These are phyloP conservation scores for Lacanobia wlatinum DNA, from an alignment of 2,888 invertebrate species.

Conservation along the genomic window DNA sequence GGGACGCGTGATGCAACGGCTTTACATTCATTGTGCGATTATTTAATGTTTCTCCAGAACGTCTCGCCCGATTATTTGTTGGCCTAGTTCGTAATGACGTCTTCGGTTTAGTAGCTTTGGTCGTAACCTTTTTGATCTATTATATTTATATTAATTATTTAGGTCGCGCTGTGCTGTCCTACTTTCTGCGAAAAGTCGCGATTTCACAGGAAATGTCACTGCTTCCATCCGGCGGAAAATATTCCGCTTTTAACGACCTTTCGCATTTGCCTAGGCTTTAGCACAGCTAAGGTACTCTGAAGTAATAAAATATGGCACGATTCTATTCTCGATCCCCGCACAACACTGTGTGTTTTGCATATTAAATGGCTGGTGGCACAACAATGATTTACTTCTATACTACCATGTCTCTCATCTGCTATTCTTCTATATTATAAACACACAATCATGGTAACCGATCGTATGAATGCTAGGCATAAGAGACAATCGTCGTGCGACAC, in stretches of 20 bases:
- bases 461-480: conserved; percentile 14
- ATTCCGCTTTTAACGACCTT: conserved; percentile 32
- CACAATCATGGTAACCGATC: conserved; percentile 23
- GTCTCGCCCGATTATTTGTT: conserved; percentile 70
- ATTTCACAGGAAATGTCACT: conserved; percentile 59
- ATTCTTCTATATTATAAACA: conserved; percentile 22
- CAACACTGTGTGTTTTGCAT: conserved; percentile 24
- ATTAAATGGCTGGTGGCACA: conserved; percentile 14
- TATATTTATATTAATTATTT: conserved; percentile 68
- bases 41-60: conserved; percentile 74
- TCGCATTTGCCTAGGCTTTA: conserved; percentile 19
- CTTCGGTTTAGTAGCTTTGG: conserved; percentile 57
- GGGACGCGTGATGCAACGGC: conserved; percentile 76
- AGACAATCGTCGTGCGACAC: conserved; percentile 23
- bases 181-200: conserved; percentile 56
- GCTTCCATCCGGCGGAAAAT: conserved; percentile 32
- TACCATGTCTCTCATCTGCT: not conserved
- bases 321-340: conserved; percentile 12
- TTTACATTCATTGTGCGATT: conserved; percentile 76
- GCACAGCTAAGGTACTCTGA: not conserved
- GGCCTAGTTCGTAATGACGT: conserved; percentile 70
- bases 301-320: conserved; percentile 10
- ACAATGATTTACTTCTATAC: conserved; percentile 18
- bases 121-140: conserved; percentile 69
- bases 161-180: conserved; percentile 57